A percentile compares a stretch with the other conserved stretches of the same genome.
phyloP scores from a whole-genome alignment of 1,140 invertebrate genomes.

The Calephelis nemesis region DNA sequence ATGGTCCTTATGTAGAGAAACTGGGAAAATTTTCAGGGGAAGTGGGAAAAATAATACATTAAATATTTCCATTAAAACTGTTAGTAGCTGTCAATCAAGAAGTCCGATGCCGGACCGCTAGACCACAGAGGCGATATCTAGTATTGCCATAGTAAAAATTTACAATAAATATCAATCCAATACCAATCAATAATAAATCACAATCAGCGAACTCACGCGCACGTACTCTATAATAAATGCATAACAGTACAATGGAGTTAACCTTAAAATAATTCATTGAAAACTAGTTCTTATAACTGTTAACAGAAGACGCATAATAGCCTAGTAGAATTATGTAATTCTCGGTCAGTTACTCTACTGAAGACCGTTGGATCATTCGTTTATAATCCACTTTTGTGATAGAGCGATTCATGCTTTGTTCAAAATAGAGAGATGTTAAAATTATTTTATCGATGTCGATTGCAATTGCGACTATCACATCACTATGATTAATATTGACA shows the following conservation, averaged over 20 bases:
- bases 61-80: too few species aligned
- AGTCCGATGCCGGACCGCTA: too few species aligned
- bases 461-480: not conserved
- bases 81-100: too few species aligned
- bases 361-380: constrained; percentile 35
- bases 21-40: too few species aligned
- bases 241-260: constrained; percentile 17
- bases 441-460: constrained; percentile 23
- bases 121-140: too few species aligned
- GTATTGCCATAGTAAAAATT: not conserved
- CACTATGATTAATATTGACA: too few species aligned
- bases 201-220: constrained; percentile 11
- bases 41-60: too few species aligned
- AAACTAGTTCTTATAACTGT: constrained; percentile 10
- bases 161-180: too few species aligned
- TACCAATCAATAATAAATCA: constrained; percentile 13
- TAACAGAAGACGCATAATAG: constrained; percentile 1
- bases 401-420: constrained; percentile 38
- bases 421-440: constrained; percentile 20
- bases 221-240: constrained; percentile 9
- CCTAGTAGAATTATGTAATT: not conserved
- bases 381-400: constrained; percentile 41
- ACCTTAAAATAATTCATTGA: not conserved
- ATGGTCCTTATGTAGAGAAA: too few species aligned
- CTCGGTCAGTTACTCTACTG: constrained; percentile 11